Evolutionary conservation across 2,888 invertebrate species (phyloP), one percentile per base, ranked within the genome.

Genomic region (Pegoplata infirma): DNA sequence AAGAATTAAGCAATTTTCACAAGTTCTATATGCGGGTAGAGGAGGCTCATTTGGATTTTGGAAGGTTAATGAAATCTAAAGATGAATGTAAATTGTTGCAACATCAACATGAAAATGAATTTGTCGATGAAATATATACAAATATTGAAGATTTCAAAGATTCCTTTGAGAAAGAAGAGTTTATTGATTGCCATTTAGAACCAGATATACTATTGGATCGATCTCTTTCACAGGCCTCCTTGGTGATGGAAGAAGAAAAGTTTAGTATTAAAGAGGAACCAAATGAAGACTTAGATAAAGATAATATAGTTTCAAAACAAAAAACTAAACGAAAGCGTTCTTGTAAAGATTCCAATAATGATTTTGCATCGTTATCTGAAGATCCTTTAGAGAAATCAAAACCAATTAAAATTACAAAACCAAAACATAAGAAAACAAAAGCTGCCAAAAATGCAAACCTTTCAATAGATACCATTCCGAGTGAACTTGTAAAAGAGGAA

Each of bases 21-120:
- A 76, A 80, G 23, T 84, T 86, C 47, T 84, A 86, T 28, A 76
- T 83, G 12, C 82, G 83, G 80, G 64, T 81, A 73, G 85, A 80
- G 6, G 84, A 85, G 17, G 66, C 82, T 5, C 81, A 84, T 2
- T 83, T 83, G 73, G 82, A 68, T 5, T 68, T 75, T 28, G 80
- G 72, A 12, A 80, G 82, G 17, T 69, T 78, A 1, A 84, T 5
- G 71, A 82, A 61, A 74, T 80, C 3, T 74, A 56, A 49, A 25
- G 28, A 47, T 7, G 16, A 1, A 7, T n/a, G 16, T 7, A 19
- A 12, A 2, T n/a, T 12, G 2, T 12, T 32, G 16, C 28, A 68
- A 12, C 8, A 10, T 10, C 47, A 36, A 3, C 32, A 47, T 5
- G 17, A 14, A 7, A 59, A 21, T 14, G 12, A n/a, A 23, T 8